phyloP scores from a whole-genome alignment of 2,113 vertebrate species.

The Oxyruncus cristatus region DNA sequence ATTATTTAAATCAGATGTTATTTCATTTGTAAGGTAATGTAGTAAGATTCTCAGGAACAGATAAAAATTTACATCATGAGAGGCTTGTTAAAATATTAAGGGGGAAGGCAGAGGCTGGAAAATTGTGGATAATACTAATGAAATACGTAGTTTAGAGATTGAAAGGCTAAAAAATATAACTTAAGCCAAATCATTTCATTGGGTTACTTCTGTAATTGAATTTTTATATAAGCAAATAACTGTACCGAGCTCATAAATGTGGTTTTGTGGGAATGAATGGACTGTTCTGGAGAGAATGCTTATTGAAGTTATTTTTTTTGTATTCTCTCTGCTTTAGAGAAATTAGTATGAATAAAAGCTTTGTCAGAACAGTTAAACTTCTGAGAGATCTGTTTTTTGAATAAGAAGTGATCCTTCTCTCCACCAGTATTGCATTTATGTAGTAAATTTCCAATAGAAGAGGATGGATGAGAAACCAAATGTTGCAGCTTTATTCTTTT shows the following conservation, averaged over 20 bases:
- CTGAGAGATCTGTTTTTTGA: not conserved
- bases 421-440: not conserved
- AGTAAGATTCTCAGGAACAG: not conserved
- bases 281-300: not conserved
- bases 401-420: not conserved
- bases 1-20: not conserved
- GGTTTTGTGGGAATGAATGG: not conserved
- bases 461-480: not conserved
- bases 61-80: not conserved
- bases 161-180: not conserved
- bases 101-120: not conserved
- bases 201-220: not conserved
- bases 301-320: not conserved
- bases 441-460: not conserved
- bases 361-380: not conserved
- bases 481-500: not conserved
- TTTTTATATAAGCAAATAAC: not conserved
- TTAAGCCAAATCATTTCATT: not conserved
- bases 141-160: not conserved
- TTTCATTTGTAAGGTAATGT: not conserved
- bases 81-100: not conserved
- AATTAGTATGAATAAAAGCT: not conserved
- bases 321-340: not conserved
- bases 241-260: not conserved
- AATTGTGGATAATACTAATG: rapidly evolving